Percentiles rank a stretch among this genome's conserved stretches.
phyloP scores from a whole-genome alignment of 2,797 vertebrate genomes.

The Naso thynnoides region DNA sequence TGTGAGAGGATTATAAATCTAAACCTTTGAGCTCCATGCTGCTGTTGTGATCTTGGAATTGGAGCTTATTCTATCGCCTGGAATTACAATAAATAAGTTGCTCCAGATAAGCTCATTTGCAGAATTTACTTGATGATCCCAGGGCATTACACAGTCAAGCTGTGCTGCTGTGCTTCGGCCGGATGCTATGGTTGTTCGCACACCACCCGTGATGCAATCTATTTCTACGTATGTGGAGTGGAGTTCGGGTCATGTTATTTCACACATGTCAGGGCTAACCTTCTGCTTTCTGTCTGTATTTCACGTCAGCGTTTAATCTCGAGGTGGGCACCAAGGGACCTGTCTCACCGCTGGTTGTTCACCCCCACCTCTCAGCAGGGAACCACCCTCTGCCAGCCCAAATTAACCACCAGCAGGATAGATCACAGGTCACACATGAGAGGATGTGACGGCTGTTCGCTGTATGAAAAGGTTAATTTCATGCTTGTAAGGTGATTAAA shows the following conservation, averaged over 20 bases:
- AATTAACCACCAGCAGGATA: conserved; percentile 57
- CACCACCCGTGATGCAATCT: background rate
- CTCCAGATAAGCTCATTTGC: conserved; percentile 52
- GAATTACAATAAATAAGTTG: conserved; percentile 7
- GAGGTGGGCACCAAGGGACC: conserved; percentile 48
- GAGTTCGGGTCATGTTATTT: conserved; percentile 44
- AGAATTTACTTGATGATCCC: conserved; percentile 31
- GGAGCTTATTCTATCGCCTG: conserved; percentile 21
- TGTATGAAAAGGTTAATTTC: conserved; percentile 77
- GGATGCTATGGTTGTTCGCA: conserved; percentile 22
- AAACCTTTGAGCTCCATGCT: conserved; percentile 13
- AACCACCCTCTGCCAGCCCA: conserved; percentile 48
- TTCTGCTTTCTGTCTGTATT: conserved; percentile 28
- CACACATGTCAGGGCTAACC: conserved; percentile 41
- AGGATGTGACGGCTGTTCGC: conserved; percentile 60
- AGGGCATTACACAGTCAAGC: conserved; percentile 19
- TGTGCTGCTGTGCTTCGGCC: background rate
- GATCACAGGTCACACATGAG: conserved; percentile 75
- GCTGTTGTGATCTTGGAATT: conserved; percentile 34
- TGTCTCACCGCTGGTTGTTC: conserved; percentile 44
- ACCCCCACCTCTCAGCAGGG: conserved; percentile 1
- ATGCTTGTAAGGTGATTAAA: conserved; percentile 71
- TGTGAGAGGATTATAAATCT: conserved; percentile 39
- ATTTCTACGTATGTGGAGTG: conserved; percentile 32
- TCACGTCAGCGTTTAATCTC: conserved; percentile 53